Percentiles rank a stretch among this genome's conserved stretches.
phyloP scores from a whole-genome alignment of 2,888 invertebrate genomes.

The Graphium colonna region DNA sequence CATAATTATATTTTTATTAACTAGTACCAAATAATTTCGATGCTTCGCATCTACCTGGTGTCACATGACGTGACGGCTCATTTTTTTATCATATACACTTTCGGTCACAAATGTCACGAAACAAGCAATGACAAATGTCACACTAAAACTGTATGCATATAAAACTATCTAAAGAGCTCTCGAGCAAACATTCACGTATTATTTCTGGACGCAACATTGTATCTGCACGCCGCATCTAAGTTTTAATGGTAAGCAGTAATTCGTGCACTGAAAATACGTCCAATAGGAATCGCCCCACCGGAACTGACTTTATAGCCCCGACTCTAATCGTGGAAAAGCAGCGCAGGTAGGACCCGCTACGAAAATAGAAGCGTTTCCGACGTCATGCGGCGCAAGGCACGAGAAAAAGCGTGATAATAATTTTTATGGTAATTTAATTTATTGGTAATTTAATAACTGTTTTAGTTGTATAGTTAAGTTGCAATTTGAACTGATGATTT shows the following conservation, averaged over 20 bases:
- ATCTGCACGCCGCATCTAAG: background rate
- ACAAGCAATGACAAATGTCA: no score
- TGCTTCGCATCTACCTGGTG: no score
- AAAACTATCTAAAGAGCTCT: conserved; percentile 2
- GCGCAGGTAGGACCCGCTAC: conserved; percentile 49
- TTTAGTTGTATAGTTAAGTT: no score
- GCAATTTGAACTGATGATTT: no score
- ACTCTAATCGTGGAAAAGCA: conserved; percentile 55
- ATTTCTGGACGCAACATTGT: conserved; percentile 9
- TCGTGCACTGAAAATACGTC: conserved; percentile 32
- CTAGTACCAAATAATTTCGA: no score
- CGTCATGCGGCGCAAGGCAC: conserved; percentile 32
- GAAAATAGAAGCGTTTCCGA: conserved; percentile 66
- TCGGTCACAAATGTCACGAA: no score
- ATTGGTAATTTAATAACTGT: no score
- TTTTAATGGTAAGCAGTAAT: conserved; percentile 31
- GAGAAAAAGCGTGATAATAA: no score
- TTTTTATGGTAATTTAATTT: no score
- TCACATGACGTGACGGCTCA: no score
- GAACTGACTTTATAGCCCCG: conserved; percentile 47
- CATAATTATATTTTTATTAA: no score
- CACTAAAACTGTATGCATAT: conserved; percentile 12
- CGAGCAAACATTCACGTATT: background rate
- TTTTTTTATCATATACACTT: no score
- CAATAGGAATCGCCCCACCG: conserved; percentile 42